These are phyloP conservation scores for Drosophila equinoxialis DNA, from an alignment of 1,140 invertebrate genomes.

Conservation along the genomic window DNA sequence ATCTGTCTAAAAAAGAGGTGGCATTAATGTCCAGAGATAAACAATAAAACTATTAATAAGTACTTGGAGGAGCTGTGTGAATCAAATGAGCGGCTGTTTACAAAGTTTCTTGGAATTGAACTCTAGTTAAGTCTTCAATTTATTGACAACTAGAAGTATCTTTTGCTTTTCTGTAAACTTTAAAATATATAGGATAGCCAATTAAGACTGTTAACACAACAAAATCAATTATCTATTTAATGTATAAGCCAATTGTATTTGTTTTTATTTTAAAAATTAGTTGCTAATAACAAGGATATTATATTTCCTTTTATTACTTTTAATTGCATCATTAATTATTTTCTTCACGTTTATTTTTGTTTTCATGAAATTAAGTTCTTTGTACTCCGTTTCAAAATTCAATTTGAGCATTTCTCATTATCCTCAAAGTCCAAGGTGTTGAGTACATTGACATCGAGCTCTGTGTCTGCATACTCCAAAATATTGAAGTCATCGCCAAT, in stretches of 20 bases:
- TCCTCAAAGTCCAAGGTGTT: constrained; percentile 91
- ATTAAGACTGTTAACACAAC: no score
- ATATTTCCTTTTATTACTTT: constrained; percentile 1
- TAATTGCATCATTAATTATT: constrained; percentile 36
- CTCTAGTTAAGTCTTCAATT: no score
- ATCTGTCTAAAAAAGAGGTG: constrained; percentile 72
- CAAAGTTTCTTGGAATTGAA: no score
- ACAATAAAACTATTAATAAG: not conserved
- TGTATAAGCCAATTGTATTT: no score
- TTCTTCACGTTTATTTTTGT: constrained; percentile 3
- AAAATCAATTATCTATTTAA: no score
- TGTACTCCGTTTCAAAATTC: not conserved
- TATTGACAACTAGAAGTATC: no score
- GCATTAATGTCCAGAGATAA: constrained; percentile 7
- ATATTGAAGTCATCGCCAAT: constrained; percentile 98
- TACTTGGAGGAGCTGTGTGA: no score
- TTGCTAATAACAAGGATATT: not conserved
- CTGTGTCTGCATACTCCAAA: constrained; percentile 96
- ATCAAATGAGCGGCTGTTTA: no score
- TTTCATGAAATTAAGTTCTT: not conserved
- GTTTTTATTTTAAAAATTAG: no score
- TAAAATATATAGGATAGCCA: no score
- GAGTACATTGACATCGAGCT: constrained; percentile 91
- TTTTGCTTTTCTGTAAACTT: no score
- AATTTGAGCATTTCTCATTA: constrained; percentile 64